Base-by-base conservation (phyloP, 1,140 invertebrate species). In the Diorhabda carinulata region DNA sequence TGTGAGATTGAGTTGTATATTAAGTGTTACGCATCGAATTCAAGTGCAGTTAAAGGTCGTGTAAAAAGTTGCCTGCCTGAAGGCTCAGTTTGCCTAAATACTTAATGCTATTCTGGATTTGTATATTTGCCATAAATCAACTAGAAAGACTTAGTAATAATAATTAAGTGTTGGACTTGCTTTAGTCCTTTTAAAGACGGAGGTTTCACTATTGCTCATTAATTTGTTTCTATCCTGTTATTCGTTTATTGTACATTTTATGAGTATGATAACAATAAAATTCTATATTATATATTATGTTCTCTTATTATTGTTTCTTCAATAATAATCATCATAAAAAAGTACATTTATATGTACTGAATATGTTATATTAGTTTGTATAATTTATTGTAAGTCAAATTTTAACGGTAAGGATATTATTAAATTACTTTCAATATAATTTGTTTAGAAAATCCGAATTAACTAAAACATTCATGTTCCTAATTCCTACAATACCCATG, bases 161-260 rank as follows among this genome's bases (percentile, higher is more conserved):
- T 69, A 76, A 25, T 74, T 77, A 76, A 77, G 75, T 78, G 75
- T 76, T 76, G 77, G 76, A 77, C 76, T 79, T 74, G 72, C 73
- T 75, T 25, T 76, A 57, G 77, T 80, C 76, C 78, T 74, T 78
- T 76, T 75, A 74, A 78, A 73, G 71, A 77, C 76, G 75, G 77
- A 78, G 74, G 77, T 80, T 79, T 79, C 78, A 81, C 78, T 78
- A 81, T 81, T 81, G 80, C 80, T 81, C 80, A 81, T 78, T 80
- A 76, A 78, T 80, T 81, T 81, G 78, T 79, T 79, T 81, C 78
- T 80, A 80, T 81, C 78, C 78, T 81, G 79, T 81, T 81, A 81
- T 78, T 81, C 79, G 75, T 81, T 78, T 80, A 80, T 79, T 79
- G 80, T 80, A 81, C 76, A 81, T 79, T 81, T 80, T 79, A 81